These are phyloP conservation scores for Halichoerus grypus DNA, from an alignment of 2,113 vertebrate species.

Conservation along the genomic window DNA sequence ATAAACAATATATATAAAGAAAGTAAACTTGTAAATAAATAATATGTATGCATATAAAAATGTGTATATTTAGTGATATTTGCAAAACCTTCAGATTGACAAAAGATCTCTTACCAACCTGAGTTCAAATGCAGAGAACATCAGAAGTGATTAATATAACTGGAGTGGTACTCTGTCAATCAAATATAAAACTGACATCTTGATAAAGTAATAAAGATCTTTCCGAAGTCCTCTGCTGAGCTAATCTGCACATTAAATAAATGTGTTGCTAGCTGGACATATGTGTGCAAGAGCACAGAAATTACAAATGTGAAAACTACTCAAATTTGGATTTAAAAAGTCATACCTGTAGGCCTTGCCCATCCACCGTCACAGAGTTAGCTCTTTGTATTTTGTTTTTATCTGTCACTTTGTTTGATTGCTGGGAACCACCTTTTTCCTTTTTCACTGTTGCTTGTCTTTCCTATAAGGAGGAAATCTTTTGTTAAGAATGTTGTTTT, in stretches of 20 bases:
- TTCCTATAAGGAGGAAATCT: slow-evolving; percentile 87
- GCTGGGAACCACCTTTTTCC: slow-evolving; percentile 88
- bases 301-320: not conserved
- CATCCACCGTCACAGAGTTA: slow-evolving; percentile 95
- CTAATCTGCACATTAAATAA: slow-evolving; percentile 34
- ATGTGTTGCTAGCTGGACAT: slow-evolving; percentile 49
- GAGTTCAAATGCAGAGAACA: not conserved
- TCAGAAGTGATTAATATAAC: slow-evolving; percentile 43
- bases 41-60: not conserved
- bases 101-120: slow-evolving; percentile 36
- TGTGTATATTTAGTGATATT: not conserved
- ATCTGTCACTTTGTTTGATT: slow-evolving; percentile 89
- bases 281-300: not conserved
- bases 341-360: slow-evolving; percentile 96
- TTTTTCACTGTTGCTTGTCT: slow-evolving; percentile 94
- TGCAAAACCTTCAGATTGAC: not conserved
- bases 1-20: not conserved
- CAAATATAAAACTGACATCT: slow-evolving; percentile 56
- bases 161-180: slow-evolving; percentile 68
- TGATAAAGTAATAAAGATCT: slow-evolving; percentile 64
- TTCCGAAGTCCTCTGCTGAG: not conserved
- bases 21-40: not conserved
- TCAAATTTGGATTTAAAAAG: not conserved
- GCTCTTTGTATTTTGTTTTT: slow-evolving; percentile 95
- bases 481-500: not conserved